Conservation (phyloP, 2,113 vertebrate species). For the Puffinus mauretanicus region DNA sequence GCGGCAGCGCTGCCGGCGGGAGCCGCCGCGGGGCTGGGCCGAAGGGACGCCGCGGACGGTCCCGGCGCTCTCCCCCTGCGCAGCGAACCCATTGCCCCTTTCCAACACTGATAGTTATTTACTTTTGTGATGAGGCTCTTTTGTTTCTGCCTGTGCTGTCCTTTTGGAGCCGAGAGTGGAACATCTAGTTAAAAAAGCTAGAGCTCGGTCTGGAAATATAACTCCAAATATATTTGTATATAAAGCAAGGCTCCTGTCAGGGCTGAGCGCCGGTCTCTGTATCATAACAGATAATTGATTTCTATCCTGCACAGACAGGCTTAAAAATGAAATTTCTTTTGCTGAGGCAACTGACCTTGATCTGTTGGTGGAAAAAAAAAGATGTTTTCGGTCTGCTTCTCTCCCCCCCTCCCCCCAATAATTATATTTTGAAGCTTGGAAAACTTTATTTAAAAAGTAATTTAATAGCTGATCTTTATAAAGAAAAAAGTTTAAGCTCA, state of each 20-base stretch:
- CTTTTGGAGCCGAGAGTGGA: not conserved
- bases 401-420: not conserved
- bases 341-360: slow-evolving; percentile 40
- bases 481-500: not conserved
- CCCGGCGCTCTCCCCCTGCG: not conserved
- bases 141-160: not conserved
- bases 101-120: not conserved
- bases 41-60: no score
- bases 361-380: not conserved
- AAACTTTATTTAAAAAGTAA: not conserved
- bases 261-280: not conserved
- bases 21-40: not conserved
- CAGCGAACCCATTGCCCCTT: not conserved
- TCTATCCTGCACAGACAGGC: slow-evolving; percentile 31
- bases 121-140: not conserved
- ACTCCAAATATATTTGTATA: slow-evolving; percentile 14
- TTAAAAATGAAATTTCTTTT: slow-evolving; percentile 51
- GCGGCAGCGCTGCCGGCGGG: no score
- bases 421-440: not conserved
- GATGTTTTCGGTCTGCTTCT: not conserved
- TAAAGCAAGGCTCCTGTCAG: not conserved
- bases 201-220: not conserved
- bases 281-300: slow-evolving; percentile 34
- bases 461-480: not conserved
- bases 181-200: not conserved